Conservation (phyloP, 2,797 vertebrate genomes). For the Aotus griseimembra region DNA sequence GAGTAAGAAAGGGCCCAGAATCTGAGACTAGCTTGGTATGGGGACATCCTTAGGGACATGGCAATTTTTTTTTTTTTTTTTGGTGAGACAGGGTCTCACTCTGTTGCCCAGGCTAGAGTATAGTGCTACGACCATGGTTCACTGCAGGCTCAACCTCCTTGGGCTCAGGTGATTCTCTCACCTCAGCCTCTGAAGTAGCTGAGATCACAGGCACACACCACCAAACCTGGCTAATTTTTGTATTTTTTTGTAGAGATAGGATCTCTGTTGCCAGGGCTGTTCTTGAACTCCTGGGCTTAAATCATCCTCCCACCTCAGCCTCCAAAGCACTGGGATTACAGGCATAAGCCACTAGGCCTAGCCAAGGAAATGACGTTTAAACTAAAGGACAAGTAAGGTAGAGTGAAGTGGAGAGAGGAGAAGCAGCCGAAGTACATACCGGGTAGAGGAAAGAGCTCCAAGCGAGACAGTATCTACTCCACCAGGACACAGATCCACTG, state of each 20-base stretch:
- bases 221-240: background rate
- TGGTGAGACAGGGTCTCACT: background rate
- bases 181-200: background rate
- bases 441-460: background rate
- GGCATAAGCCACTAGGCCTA: background rate
- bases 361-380: background rate
- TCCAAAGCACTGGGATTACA: background rate
- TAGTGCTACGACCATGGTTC: background rate
- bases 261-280: background rate
- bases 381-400: background rate
- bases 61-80: background rate
- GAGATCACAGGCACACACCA: background rate
- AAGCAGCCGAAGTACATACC: rapidly evolving
- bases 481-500: background rate
- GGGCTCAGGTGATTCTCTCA: background rate
- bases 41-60: background rate
- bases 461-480: background rate
- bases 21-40: background rate
- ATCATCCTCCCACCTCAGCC: background rate
- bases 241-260: background rate
- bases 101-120: background rate
- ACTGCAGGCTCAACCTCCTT: background rate
- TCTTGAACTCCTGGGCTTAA: background rate
- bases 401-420: rapidly evolving
- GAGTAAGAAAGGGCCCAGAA: background rate